phyloP scores from a whole-genome alignment of 2,113 vertebrate genomes.

The Pedetes capensis region DNA sequence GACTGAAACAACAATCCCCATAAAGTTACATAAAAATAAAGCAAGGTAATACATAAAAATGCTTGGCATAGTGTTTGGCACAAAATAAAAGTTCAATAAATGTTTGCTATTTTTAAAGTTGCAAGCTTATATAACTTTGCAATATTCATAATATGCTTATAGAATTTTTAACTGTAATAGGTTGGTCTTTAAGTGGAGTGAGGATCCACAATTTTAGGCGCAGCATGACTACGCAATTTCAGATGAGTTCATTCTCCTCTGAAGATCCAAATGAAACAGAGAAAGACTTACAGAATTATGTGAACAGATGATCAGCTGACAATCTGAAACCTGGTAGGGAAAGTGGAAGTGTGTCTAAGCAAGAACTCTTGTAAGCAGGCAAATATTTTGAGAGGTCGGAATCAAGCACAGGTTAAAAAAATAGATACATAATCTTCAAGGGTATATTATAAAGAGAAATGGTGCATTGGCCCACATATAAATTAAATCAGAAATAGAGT shows the following conservation, averaged over 20 bases:
- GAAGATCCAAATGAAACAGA: background rate
- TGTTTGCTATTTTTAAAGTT: slow-evolving; percentile 66
- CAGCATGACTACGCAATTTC: background rate
- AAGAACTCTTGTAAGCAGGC: background rate
- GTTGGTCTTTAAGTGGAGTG: background rate
- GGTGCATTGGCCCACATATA: background rate
- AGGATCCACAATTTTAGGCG: slow-evolving; percentile 31
- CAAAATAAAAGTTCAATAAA: slow-evolving; percentile 62
- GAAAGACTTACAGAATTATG: background rate
- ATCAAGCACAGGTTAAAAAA: background rate
- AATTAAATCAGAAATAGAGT: background rate
- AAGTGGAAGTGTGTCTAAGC: background rate
- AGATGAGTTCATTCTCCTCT: background rate
- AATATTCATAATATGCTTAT: slow-evolving; percentile 32
- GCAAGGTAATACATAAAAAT: background rate
- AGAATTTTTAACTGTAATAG: slow-evolving; percentile 44
- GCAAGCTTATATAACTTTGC: slow-evolving; percentile 53
- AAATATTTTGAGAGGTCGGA: background rate
- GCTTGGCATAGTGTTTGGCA: slow-evolving; percentile 38
- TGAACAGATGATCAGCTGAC: background rate
- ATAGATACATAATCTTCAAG: background rate
- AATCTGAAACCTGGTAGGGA: background rate
- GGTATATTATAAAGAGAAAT: background rate
- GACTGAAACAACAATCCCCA: background rate
- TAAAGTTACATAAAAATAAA: slow-evolving; percentile 11